Percentiles rank a stretch among this genome's conserved stretches.
These are phyloP conservation scores for Drosophila dives DNA, from an alignment of 2,888 invertebrate species.

Conservation along the genomic window DNA sequence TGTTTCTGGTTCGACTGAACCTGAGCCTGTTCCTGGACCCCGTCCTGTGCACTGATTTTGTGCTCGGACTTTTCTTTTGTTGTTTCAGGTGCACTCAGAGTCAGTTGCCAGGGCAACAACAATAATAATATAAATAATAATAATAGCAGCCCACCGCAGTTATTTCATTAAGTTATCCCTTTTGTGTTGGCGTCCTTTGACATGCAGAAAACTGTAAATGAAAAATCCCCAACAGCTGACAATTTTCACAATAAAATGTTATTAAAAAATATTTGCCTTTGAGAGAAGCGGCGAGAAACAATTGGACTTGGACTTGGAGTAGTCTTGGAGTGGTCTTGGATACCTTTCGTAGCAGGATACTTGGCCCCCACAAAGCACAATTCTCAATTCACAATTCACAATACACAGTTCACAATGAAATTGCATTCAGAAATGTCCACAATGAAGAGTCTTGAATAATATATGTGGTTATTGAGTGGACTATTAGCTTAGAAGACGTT, in stretches of 20 bases:
- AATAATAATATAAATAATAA: constrained; percentile 3
- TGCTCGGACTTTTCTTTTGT: constrained; percentile 15
- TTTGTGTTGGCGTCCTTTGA: constrained; percentile 4
- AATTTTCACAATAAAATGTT: constrained; percentile 8
- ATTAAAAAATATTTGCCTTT: constrained; percentile 8
- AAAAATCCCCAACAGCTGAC: constrained; percentile 17
- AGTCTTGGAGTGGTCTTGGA: not conserved
- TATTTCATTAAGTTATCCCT: constrained; percentile 5
- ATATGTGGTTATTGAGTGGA: constrained; percentile 45
- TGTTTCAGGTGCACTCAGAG: constrained; percentile 21
- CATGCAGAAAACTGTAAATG: not conserved
- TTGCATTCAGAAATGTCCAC: constrained; percentile 29
- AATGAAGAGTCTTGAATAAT: constrained; percentile 51
- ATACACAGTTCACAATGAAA: not conserved
- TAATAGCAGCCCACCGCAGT: constrained; percentile 27
- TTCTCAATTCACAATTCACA: not conserved
- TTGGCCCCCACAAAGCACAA: not conserved
- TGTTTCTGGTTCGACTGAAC: constrained; percentile 15
- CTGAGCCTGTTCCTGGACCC: not conserved
- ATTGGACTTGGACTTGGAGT: not conserved
- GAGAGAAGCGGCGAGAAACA: not conserved
- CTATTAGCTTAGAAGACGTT: constrained; percentile 57
- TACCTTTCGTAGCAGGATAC: constrained; percentile 4
- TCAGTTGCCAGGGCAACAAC: constrained; percentile 11
- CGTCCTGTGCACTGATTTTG: not conserved